phyloP scores from a whole-genome alignment of 2,113 vertebrate genomes.

The Clarias gariepinus region DNA sequence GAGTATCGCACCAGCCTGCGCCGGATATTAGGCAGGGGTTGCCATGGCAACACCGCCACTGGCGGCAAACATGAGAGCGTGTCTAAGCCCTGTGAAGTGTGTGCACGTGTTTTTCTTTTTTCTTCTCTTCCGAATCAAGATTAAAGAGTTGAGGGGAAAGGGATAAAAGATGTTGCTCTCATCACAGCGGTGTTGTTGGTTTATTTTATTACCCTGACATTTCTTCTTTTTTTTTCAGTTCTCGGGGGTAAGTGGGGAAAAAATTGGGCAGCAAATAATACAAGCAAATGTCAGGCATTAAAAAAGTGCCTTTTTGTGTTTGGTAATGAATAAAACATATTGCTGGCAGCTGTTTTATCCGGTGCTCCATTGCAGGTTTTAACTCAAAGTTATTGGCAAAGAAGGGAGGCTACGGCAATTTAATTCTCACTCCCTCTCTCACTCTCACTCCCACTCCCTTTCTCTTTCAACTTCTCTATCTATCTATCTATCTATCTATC shows the following conservation, averaged over 20 bases:
- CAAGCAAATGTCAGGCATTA: slow-evolving; percentile 25
- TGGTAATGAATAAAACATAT: slow-evolving; percentile 55
- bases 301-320: slow-evolving; percentile 37
- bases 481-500: neutral
- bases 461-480: neutral
- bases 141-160: slow-evolving; percentile 6
- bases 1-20: neutral
- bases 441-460: neutral
- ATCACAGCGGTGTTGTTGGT: neutral
- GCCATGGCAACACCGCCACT: slow-evolving; percentile 17
- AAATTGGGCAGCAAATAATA: neutral
- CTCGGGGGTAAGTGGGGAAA: neutral
- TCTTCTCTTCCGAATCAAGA: slow-evolving; percentile 5
- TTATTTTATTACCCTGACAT: neutral
- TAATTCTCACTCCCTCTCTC: neutral
- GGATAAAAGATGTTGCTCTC: neutral
- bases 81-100: slow-evolving; percentile 16
- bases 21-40: slow-evolving; percentile 24
- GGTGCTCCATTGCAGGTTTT: neutral
- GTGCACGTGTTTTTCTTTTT: slow-evolving; percentile 6
- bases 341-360: slow-evolving; percentile 23
- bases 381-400: neutral
- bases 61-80: neutral
- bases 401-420: neutral
- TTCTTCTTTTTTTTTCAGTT: neutral